Conservation (phyloP, 1,140 invertebrate species). For the Zaprionus lachaisei region DNA sequence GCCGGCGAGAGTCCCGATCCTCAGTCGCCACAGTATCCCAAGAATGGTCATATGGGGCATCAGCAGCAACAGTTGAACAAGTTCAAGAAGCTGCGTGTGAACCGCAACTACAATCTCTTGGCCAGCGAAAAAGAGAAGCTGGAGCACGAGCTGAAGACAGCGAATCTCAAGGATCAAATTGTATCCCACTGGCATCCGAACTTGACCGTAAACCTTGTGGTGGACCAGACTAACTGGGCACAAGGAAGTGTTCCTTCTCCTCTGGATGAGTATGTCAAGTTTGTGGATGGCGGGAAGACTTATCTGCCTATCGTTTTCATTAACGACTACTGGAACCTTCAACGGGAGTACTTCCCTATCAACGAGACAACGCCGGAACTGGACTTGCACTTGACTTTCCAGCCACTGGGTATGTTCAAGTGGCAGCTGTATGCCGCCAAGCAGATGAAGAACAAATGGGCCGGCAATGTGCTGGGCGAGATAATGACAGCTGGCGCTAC, state of each 20-base stretch:
- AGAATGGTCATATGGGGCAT: slow-evolving; percentile 90
- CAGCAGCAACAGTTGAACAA: slow-evolving; percentile 94
- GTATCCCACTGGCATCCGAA: slow-evolving; percentile 99
- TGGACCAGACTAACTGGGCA: slow-evolving; percentile 97
- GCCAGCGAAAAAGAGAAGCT: slow-evolving; percentile 95
- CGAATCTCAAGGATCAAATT: slow-evolving; percentile 94
- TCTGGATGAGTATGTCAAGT: slow-evolving; percentile 96
- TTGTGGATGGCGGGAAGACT: slow-evolving; percentile 91
- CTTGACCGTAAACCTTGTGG: slow-evolving; percentile 97
- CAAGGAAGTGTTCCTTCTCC: slow-evolving; percentile 95
- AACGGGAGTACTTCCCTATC: slow-evolving; percentile 97
- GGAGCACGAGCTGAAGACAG: slow-evolving; percentile 91
- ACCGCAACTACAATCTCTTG: slow-evolving; percentile 96
- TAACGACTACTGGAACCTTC: slow-evolving; percentile 99
- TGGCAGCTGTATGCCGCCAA: slow-evolving; percentile 99
- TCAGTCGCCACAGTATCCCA: slow-evolving; percentile 87
- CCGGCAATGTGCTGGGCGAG: slow-evolving; percentile 86
- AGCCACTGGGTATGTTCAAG: slow-evolving; percentile 97
- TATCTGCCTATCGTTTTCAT: slow-evolving; percentile 98
- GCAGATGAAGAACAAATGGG: slow-evolving; percentile 93
- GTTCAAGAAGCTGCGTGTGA: slow-evolving; percentile 95
- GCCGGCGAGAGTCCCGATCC: slow-evolving; percentile 93
- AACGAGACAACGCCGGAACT: slow-evolving; percentile 93
- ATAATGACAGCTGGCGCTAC: slow-evolving; percentile 69
- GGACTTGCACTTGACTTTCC: slow-evolving; percentile 92